Evolutionary conservation across 2,797 vertebrate species (phyloP), one percentile per base, ranked within the genome.

Genomic region (Coilia nasus): DNA sequence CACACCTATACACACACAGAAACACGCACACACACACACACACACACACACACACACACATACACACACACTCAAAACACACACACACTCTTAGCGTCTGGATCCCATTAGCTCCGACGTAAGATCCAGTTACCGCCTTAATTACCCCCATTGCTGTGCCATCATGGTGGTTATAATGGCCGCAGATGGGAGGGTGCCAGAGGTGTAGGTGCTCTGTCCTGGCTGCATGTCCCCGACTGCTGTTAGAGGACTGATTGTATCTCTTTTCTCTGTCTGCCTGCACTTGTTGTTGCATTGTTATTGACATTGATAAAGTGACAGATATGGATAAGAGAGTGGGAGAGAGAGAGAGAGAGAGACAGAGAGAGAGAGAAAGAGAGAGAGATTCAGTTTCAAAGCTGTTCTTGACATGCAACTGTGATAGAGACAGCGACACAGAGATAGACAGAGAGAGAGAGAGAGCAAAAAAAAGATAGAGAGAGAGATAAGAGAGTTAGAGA

Each of bases 101-200:
- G 54, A 14, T 81, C 81, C 57, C n/a, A 84, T 81, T 59, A 60
- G 60, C 75, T 23, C n/a, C 56, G 23, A 60, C 75, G 81, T 41
- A 84, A 23, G 83, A 81, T 84, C 80, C 83, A 44, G 35, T 84
- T 46, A 84, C 81, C 25, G 41, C 54, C 35, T 60, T 10, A 41
- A 78, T 78, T 3, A 19, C 71, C 71, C 71, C 71, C 71, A 78
- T 78, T 9, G 11, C 67, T 35, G 6, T 14, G 67, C 67, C 67
- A 35, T 41, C 28, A 64, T 64, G 62, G 62, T 25, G 28, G 62
- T 14, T 67, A 23, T 67, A 15, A 31, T 28, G 25, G 64, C 28
- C 64, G 3, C 28, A 14, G 35, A 78, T 44, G 71, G 71, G 35
- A 2, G 71, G 35, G 19, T 19, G 64, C 25, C 17, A 11, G 64